Evolutionary conservation across 2,113 vertebrate genomes (phyloP).

Genomic region (Monopterus albus): DNA sequence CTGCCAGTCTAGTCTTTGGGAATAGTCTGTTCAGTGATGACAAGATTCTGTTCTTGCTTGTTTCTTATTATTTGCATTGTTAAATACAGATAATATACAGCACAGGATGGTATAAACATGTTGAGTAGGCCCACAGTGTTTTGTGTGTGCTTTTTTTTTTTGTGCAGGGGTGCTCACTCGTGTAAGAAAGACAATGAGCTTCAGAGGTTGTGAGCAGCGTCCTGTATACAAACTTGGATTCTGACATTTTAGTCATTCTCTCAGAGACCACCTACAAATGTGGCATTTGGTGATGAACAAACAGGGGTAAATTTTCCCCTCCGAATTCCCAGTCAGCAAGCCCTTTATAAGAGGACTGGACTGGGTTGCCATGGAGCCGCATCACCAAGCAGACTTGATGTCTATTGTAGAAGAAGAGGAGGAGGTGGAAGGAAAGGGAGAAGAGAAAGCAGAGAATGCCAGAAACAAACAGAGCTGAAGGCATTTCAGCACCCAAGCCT

Average conservation of each 20-base stretch:
- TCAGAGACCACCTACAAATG: conserved; percentile 48
- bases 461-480: conserved; percentile 34
- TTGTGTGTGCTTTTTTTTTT: not conserved
- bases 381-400: conserved; percentile 52
- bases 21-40: not conserved
- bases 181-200: not conserved
- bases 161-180: not conserved
- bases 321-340: conserved; percentile 14
- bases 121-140: conserved; percentile 3
- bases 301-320: conserved; percentile 23
- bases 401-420: conserved; percentile 54
- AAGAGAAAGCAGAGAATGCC: conserved; percentile 26
- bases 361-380: conserved; percentile 71
- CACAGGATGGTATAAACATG: no score
- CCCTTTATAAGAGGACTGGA: conserved; percentile 18
- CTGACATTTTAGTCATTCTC: conserved; percentile 24
- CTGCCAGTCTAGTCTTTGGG: conserved; percentile 33
- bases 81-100: not conserved
- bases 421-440: not conserved
- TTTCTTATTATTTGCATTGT: not conserved
- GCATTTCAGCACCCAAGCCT: conserved; percentile 40
- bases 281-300: conserved; percentile 12
- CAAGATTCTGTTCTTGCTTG: not conserved
- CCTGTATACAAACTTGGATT: conserved; percentile 14
- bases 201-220: not conserved